Evolutionary conservation across 2,797 vertebrate genomes (phyloP).

Genomic region (Lacerta bilineata): DNA sequence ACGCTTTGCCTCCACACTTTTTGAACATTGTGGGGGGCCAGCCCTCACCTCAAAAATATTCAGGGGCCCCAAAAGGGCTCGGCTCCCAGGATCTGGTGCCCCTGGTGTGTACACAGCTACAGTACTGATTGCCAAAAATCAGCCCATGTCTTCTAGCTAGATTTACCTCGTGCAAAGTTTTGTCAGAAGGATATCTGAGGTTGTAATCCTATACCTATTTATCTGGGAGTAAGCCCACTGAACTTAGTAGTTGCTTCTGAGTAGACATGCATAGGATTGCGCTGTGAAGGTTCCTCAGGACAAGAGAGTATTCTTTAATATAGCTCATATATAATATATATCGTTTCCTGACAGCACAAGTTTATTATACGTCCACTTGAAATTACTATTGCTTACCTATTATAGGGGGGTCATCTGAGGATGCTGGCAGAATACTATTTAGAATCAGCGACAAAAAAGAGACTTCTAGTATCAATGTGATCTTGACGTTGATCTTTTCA

Average conservation of each 20-base stretch:
- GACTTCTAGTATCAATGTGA: slow-evolving; percentile 85
- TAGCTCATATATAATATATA: background rate
- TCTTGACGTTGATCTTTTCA: slow-evolving; percentile 86
- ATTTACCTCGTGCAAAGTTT: background rate
- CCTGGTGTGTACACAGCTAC: no score
- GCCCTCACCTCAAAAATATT: no score
- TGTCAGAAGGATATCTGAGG: background rate
- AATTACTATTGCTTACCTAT: slow-evolving; percentile 76
- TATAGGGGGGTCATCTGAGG: slow-evolving; percentile 82
- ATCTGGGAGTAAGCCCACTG: no score
- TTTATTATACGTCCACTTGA: background rate
- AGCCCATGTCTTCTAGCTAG: background rate
- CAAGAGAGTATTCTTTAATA: background rate
- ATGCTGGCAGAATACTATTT: slow-evolving; percentile 86
- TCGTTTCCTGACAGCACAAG: background rate
- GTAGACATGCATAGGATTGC: no score
- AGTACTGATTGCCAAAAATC: background rate
- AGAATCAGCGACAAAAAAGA: slow-evolving; percentile 88
- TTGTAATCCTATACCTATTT: no score
- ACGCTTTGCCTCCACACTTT: no score
- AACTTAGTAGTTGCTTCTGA: no score
- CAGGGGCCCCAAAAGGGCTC: no score
- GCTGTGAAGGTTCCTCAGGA: background rate
- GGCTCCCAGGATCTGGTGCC: no score
- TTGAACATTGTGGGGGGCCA: no score